Evolutionary conservation across 2,888 invertebrate species (phyloP).

Genomic region (Drosophila borborema): DNA sequence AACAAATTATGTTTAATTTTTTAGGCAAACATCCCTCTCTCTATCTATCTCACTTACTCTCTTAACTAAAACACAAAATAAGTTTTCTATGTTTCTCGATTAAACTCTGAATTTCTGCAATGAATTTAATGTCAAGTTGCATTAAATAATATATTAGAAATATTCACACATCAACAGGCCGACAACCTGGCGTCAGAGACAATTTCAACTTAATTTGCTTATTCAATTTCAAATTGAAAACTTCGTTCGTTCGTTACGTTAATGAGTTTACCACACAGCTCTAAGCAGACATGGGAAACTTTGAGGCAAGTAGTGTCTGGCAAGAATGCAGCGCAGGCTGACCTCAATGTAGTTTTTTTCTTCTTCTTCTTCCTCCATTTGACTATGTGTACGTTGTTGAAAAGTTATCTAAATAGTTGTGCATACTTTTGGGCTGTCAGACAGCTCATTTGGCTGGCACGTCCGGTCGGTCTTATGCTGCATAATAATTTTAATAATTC

Average conservation of each 20-base stretch:
- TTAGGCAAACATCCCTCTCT: no score
- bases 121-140: background rate
- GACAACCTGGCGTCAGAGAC: background rate
- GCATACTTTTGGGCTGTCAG: slow-evolving; percentile 24
- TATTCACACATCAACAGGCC: background rate
- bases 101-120: background rate
- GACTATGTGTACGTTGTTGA: background rate
- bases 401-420: slow-evolving; percentile 46
- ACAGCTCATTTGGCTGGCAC: slow-evolving; percentile 24
- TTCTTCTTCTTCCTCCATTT: background rate
- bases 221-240: slow-evolving; percentile 14
- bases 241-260: background rate
- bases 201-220: slow-evolving; percentile 1
- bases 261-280: slow-evolving; percentile 5
- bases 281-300: slow-evolving; percentile 5
- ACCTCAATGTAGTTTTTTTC: background rate
- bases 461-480: slow-evolving; percentile 37
- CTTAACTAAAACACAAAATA: background rate
- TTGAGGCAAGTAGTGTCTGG: slow-evolving; percentile 9
- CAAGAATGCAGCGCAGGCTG: slow-evolving; percentile 1
- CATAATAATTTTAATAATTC: slow-evolving; percentile 54
- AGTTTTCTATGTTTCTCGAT: background rate
- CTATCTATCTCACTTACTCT: background rate
- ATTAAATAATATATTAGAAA: background rate
- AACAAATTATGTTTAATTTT: no score